A percentile compares a stretch with the other conserved stretches of the same genome.
Conservation (phyloP, 2,113 vertebrate species). For the Oreochromis niloticus region DNA sequence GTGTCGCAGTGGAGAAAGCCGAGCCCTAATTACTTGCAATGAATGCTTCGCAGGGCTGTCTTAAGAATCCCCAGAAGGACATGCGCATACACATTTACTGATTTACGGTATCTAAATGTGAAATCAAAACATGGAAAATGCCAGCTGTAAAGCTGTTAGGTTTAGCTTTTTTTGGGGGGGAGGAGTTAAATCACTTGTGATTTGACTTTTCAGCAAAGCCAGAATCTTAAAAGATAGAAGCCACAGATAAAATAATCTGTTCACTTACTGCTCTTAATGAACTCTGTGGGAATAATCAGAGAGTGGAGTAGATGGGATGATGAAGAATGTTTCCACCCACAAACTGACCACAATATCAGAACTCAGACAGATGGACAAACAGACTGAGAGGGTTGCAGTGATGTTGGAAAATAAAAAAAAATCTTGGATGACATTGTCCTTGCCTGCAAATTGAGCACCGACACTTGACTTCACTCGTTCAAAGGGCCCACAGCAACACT, state of each 20-base stretch:
- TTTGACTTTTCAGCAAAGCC: background rate
- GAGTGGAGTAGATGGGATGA: background rate
- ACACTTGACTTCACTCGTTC: background rate
- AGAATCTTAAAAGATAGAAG: background rate
- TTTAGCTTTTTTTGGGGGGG: fast-evolving
- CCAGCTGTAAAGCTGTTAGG: background rate
- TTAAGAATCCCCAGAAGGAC: constrained; percentile 16
- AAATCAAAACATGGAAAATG: constrained; percentile 13
- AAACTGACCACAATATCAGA: background rate
- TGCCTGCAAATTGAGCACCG: background rate
- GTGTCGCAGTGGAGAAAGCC: constrained; percentile 42
- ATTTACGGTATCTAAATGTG: background rate
- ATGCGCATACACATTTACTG: background rate
- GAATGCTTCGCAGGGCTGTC: constrained; percentile 45
- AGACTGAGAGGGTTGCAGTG: background rate
- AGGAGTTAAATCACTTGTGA: background rate
- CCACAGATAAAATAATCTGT: background rate
- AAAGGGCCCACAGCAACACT: background rate
- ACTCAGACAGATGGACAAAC: background rate
- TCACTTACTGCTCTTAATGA: background rate
- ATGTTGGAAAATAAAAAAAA: background rate
- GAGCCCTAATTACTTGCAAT: constrained; percentile 40
- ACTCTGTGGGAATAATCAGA: background rate
- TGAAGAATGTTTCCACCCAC: background rate
- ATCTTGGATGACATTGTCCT: background rate